Evolutionary conservation across 2,113 vertebrate genomes (phyloP).

Genomic region (Upupa epops): DNA sequence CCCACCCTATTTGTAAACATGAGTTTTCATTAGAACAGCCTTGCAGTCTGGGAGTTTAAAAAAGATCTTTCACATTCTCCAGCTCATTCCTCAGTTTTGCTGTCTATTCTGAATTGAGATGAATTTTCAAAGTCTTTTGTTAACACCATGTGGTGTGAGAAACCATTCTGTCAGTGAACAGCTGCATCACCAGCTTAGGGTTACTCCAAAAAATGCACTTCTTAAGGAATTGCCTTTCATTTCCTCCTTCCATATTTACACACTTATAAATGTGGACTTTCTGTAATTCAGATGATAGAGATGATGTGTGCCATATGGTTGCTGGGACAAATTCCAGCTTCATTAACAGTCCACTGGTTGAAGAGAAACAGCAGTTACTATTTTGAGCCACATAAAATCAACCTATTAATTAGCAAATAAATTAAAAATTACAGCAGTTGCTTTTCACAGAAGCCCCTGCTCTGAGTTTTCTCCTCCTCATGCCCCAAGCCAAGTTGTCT

Average conservation of each 20-base stretch:
- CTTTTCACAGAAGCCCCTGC: background rate
- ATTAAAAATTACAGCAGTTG: background rate
- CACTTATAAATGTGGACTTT: background rate
- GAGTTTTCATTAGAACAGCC: background rate
- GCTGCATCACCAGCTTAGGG: background rate
- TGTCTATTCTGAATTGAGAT: background rate
- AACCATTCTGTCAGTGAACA: background rate
- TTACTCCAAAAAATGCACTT: background rate
- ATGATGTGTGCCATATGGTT: background rate
- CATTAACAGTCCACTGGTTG: background rate
- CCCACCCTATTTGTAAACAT: background rate
- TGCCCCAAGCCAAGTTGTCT: background rate
- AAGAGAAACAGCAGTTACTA: background rate
- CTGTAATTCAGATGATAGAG: background rate
- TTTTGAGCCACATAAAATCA: background rate
- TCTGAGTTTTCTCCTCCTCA: background rate
- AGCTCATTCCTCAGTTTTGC: background rate
- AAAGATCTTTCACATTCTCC: background rate
- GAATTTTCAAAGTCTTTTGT: background rate
- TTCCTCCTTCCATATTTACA: background rate
- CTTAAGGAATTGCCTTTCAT: background rate
- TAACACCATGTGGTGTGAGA: background rate
- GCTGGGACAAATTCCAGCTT: conserved; percentile 1
- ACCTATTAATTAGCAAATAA: background rate
- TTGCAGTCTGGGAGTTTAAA: background rate